These are phyloP conservation scores for Actinia tenebrosa DNA, from an alignment of 64 coral and sea anemone genomes.

Conservation along the genomic window DNA sequence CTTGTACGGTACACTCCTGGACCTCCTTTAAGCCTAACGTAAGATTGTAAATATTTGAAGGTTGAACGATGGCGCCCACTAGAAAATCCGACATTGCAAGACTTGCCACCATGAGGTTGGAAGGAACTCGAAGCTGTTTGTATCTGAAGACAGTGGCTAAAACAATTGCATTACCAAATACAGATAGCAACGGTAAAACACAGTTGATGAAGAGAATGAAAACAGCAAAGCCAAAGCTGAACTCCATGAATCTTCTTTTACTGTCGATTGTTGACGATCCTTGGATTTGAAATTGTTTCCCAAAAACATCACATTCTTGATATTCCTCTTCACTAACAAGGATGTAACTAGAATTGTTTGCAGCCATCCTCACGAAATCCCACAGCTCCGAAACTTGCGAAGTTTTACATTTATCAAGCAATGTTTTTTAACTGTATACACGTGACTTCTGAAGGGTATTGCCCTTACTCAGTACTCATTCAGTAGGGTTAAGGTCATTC, in stretches of 20 bases:
- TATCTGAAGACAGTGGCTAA: background rate
- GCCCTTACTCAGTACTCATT: too few relatives aligned
- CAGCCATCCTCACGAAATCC: background rate
- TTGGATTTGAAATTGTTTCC: background rate
- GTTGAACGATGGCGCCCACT: background rate
- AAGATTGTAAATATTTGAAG: background rate
- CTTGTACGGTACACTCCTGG: background rate
- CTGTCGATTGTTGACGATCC: background rate
- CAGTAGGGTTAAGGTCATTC: too few relatives aligned
- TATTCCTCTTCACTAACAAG: background rate
- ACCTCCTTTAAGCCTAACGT: background rate
- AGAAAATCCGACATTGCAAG: constrained; percentile 12
- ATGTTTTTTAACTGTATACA: too few relatives aligned
- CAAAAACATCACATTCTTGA: background rate
- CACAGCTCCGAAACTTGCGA: background rate
- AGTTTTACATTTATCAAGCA: too few relatives aligned
- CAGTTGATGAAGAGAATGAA: background rate
- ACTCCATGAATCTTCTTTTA: background rate
- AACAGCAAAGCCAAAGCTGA: background rate
- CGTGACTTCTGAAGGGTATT: too few relatives aligned
- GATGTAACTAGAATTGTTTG: background rate
- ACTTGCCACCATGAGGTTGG: constrained; percentile 12
- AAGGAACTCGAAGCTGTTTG: background rate
- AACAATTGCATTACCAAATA: background rate
- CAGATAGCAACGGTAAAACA: background rate